Base-by-base conservation (phyloP, 2,888 invertebrate genomes). In the Synergus gifuensis region DNA sequence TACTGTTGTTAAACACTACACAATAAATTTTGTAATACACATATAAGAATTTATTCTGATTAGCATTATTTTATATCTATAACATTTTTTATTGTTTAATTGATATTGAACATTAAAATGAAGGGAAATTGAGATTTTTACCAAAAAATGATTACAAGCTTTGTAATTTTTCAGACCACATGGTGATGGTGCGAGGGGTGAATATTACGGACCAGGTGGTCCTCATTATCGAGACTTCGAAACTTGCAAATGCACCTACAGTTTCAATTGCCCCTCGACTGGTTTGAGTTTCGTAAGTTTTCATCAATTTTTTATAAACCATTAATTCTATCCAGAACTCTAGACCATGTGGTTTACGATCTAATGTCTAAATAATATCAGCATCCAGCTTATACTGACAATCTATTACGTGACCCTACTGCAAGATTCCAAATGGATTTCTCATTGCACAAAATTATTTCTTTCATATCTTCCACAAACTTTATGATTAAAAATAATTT, bases 251-350 rank as follows among this genome's bases (percentile, higher is more conserved):
- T 94, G 94, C 84, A 93, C 93, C 14, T 93, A 93, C 84, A 93
- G 93, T 81, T 94, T 94, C 88, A 94, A 94, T 87, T 94, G 94
- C 83, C 93, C 93, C 62, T 92, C 93, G 9, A 93, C 93, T 5
- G 94, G 93, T 64, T 91, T 94, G 54, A 93, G 93, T 80, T 94
- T 94, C 84, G 94, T 94, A 90, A 91, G 91, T 89, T 63, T 78
- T 78, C 67, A 66, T 22, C 18, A 54, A 60, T 78, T 44, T 28
- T 58, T 64, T 36, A 36, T 1, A 16, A 54, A 28, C 36, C 73
- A 73, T 36, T 28, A 4, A 28, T n/a, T 58, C 1, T n/a, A 22
- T 44, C 22, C 16, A 18, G 12, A 14, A 64, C n/a, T 28, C 36
- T 14, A 16, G 73, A 54, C 54, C 16, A 69, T 62, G 54, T 66